phyloP scores from a whole-genome alignment of 2,888 invertebrate species.

The Euzetes globulus region DNA sequence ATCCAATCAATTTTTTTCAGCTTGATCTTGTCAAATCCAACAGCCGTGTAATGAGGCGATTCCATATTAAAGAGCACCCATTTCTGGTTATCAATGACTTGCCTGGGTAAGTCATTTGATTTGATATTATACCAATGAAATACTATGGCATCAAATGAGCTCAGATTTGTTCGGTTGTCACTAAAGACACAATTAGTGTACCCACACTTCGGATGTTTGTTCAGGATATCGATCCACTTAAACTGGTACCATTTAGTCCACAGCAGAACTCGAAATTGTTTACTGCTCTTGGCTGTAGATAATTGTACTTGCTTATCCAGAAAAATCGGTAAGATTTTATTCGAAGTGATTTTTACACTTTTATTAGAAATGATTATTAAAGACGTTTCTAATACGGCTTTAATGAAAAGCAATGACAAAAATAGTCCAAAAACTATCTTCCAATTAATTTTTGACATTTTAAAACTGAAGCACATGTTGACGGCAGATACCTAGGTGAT shows the following conservation, averaged over 20 bases:
- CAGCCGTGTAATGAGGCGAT: conserved; percentile 10
- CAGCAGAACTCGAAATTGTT: not conserved
- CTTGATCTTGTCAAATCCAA: not conserved
- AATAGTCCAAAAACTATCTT: no score
- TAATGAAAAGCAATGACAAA: no score
- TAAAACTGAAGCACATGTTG: no score
- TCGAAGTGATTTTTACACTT: no score
- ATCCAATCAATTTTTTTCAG: not conserved
- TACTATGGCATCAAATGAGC: not conserved
- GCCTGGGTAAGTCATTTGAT: not conserved
- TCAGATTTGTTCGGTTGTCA: not conserved
- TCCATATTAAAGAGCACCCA: conserved; percentile 31
- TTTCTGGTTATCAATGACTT: not conserved
- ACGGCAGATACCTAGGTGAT: no score
- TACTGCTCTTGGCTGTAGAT: no score
- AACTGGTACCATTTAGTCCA: not conserved
- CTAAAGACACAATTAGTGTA: not conserved
- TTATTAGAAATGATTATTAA: no score
- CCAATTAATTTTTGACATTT: no score
- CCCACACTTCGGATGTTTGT: not conserved
- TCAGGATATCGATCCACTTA: not conserved
- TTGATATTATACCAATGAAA: conserved; percentile 31
- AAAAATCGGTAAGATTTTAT: no score
- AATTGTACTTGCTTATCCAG: no score
- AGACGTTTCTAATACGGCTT: no score